Percentiles rank a stretch among this genome's conserved stretches.
These are phyloP conservation scores for Thaumatotibia leucotreta DNA, from an alignment of 1,140 invertebrate species.

Conservation along the genomic window DNA sequence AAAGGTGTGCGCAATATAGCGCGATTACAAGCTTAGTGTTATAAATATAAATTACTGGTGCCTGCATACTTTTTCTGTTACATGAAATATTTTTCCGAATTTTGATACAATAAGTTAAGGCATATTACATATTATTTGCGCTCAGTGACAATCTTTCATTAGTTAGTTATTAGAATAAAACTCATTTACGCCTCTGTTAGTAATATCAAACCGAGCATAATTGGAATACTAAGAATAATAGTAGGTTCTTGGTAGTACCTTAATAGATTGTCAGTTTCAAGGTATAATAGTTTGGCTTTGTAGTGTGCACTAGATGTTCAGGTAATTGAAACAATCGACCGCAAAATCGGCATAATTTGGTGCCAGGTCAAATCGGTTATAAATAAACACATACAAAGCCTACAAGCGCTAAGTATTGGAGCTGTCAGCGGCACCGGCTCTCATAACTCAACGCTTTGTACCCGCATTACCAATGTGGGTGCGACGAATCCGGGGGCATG, in stretches of 20 bases:
- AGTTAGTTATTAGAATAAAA: too few species aligned
- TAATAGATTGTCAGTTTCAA: too few species aligned
- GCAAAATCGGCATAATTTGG: background rate
- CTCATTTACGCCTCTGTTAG: too few species aligned
- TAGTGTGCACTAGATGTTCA: background rate
- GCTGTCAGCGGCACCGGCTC: slow-evolving; percentile 25
- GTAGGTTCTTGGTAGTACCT: too few species aligned
- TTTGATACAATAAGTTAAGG: too few species aligned
- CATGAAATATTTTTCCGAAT: background rate
- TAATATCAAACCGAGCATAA: too few species aligned
- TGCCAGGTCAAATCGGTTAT: slow-evolving; percentile 2
- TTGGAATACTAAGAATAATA: too few species aligned
- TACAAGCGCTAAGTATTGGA: slow-evolving; percentile 19
- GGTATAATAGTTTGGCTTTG: too few species aligned
- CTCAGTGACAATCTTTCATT: too few species aligned
- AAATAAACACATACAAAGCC: slow-evolving; percentile 11
- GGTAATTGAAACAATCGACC: background rate
- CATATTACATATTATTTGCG: too few species aligned
- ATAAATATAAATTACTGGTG: too few species aligned
- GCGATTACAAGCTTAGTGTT: too few species aligned
- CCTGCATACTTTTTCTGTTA: background rate
- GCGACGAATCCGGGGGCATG: background rate
- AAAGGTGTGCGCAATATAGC: background rate
- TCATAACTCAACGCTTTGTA: slow-evolving; percentile 28
- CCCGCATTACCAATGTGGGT: slow-evolving; percentile 5